A percentile compares a stretch with the other conserved stretches of the same genome.
phyloP scores from a whole-genome alignment of 2,888 invertebrate species.

The Rambutsinella grinnellia region DNA sequence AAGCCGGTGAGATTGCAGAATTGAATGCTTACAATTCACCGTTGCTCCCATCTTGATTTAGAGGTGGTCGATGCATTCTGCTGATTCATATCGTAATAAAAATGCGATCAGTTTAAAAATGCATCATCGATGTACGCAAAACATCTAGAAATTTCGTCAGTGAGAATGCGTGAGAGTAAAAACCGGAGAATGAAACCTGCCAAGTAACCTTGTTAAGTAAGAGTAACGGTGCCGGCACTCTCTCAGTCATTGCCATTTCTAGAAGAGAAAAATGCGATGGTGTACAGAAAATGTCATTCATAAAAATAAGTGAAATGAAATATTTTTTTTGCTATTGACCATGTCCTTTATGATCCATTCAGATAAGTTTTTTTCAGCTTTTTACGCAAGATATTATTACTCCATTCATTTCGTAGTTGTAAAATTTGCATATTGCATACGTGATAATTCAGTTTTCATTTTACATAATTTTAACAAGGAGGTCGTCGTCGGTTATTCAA shows the following conservation, averaged over 20 bases:
- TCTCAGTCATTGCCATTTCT: neutral
- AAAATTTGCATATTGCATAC: too few species aligned
- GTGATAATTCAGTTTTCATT: too few species aligned
- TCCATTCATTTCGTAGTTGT: neutral
- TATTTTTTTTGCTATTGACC: neutral
- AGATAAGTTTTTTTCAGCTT: neutral
- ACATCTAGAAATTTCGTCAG: neutral
- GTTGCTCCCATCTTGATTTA: conserved; percentile 38
- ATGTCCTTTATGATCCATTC: conserved; percentile 2
- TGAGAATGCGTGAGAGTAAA: neutral
- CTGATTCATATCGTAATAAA: neutral
- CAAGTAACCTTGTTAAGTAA: neutral
- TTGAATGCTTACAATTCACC: neutral
- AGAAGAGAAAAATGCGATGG: neutral
- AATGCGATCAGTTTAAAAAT: neutral
- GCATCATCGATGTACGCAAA: neutral
- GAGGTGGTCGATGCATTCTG: conserved; percentile 1
- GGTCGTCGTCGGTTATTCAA: too few species aligned
- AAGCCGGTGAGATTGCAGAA: neutral
- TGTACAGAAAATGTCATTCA: neutral
- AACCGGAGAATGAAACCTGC: conserved; percentile 3
- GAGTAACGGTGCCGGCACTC: neutral
- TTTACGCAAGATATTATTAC: neutral
- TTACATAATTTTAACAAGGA: too few species aligned
- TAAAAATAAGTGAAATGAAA: neutral